Evolutionary conservation across 2,888 invertebrate genomes (phyloP), one percentile per base, ranked within the genome.

Genomic region (Agrochola lota): DNA sequence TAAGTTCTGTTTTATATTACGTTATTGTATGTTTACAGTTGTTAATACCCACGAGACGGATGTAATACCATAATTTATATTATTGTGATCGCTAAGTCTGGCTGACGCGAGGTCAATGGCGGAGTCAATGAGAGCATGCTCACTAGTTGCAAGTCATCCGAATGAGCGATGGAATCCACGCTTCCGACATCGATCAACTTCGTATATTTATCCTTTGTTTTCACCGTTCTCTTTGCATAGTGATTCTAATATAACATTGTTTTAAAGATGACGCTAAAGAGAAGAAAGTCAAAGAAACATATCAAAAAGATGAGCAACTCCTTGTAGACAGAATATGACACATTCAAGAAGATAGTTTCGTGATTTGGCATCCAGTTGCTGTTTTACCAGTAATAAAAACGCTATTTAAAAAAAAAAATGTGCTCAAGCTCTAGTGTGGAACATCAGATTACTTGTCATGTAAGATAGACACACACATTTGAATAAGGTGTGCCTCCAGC

Each of bases 111-210:
- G 96, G 96, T 96, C 96, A 96, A 95, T 94, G 90, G 94, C 90
- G 95, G 93, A 95, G 96, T 96, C 96, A 95, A 95, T 95, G 95
- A 96, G 95, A 95, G 93, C 94, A 95, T 94, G 93, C 94, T 92
- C 92, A 91, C 92, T 92, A 93, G 91, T 91, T 95, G 96, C 96
- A 96, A 96, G 96, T 96, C 96, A 96, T 95, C 90, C 91, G 90
- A 92, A 91, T 91, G 93, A 95, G 93, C 93, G 92, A 93, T 94
- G 94, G 95, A 94, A 94, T 94, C 95, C 92, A 94, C 92, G 95
- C 95, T 95, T 95, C 95, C 95, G 95, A 96, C 94, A 94, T 93
- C 92, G 91, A 94, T 94, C 93, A 91, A 93, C 88, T 87, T 73
- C 78, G 85, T 86, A 86, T 92, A 91, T 90, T 90, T 88, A 90